phyloP scores from a whole-genome alignment of 2,888 invertebrate species.

The Caenorhabditis wallacei region DNA sequence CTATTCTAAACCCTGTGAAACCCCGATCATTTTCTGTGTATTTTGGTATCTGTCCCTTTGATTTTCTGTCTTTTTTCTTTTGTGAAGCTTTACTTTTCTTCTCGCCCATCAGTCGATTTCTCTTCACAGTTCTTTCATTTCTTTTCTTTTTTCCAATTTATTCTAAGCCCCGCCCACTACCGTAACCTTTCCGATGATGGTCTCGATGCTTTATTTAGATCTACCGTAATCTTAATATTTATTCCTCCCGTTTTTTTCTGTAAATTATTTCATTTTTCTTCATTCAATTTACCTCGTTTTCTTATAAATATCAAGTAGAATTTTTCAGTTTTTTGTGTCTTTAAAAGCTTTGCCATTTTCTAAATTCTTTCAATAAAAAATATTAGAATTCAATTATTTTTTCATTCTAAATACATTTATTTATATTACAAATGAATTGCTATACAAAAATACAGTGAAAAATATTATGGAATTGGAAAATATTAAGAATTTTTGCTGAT shows the following conservation, averaged over 20 bases:
- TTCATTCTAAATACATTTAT: neutral
- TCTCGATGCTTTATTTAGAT: constrained; percentile 63
- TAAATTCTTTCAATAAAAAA: constrained; percentile 4
- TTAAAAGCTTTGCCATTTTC: constrained; percentile 18
- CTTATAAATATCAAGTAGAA: constrained; percentile 31
- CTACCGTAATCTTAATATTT: constrained; percentile 39
- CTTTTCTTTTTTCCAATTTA: neutral
- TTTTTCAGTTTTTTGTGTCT: constrained; percentile 15
- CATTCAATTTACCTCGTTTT: constrained; percentile 1
- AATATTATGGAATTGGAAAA: constrained; percentile 25
- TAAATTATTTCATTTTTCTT: constrained; percentile 36
- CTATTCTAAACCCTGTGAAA: constrained; percentile 40
- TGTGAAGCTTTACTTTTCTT: constrained; percentile 44
- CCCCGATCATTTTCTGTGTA: constrained; percentile 27
- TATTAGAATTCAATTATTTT: constrained; percentile 10
- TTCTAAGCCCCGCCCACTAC: constrained; percentile 30
- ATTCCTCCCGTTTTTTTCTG: constrained; percentile 7
- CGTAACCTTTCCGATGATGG: constrained; percentile 47
- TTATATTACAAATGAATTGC: neutral
- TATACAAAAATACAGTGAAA: constrained; percentile 7
- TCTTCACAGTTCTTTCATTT: constrained; percentile 23
- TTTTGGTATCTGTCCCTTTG: constrained; percentile 16
- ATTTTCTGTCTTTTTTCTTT: constrained; percentile 6
- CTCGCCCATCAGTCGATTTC: constrained; percentile 21
- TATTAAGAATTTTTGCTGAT: neutral